phyloP scores from a whole-genome alignment of 2,888 invertebrate genomes.

The Lepeophtheirus nordmannii region DNA sequence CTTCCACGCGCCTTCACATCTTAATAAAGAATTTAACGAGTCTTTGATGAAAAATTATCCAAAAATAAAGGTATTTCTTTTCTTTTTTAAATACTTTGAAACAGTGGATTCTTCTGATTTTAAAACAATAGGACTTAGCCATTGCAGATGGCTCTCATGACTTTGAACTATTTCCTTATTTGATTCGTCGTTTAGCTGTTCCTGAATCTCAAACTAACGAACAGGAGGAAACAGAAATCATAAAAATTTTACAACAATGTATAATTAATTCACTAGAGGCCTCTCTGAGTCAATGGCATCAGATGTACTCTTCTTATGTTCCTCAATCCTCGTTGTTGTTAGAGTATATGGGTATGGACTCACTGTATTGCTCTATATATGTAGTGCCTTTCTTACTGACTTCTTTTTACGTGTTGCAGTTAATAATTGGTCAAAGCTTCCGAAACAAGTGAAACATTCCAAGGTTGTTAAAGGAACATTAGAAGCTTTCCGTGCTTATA shows the following conservation, averaged over 20 bases:
- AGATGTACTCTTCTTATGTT: neutral
- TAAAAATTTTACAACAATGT: neutral
- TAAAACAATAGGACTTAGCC: neutral
- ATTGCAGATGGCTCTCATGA: neutral
- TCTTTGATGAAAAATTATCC: neutral
- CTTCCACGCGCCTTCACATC: neutral
- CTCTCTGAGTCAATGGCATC: neutral
- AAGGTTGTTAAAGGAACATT: neutral
- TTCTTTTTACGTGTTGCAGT: neutral
- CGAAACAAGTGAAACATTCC: neutral
- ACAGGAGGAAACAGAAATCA: neutral
- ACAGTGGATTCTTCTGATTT: neutral
- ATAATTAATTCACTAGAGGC: neutral
- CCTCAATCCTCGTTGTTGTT: neutral
- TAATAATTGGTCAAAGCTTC: neutral
- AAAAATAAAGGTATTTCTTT: neutral
- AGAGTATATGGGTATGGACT: slow-evolving; percentile 4
- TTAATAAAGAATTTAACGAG: neutral
- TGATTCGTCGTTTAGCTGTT: neutral
- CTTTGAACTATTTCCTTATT: neutral
- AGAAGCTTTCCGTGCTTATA: neutral
- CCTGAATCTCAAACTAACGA: neutral
- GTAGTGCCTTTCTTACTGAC: neutral
- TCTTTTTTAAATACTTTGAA: neutral
- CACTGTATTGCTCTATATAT: neutral